Base-by-base conservation (phyloP, 2,113 vertebrate genomes). In the Calonectris borealis region DNA sequence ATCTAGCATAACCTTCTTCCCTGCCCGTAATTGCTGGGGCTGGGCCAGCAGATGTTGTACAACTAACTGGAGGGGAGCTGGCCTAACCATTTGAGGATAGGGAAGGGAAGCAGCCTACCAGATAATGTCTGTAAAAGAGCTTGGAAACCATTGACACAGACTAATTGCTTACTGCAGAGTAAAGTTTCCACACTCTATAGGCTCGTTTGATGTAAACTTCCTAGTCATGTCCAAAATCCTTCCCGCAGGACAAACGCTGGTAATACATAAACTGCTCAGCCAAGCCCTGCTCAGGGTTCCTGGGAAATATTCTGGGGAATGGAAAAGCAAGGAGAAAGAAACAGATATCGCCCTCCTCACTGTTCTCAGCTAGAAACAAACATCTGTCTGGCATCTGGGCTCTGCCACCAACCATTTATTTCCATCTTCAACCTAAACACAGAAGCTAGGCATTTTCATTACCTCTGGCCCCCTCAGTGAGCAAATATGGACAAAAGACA, bases 361-460 rank as follows among this genome's bases (percentile, higher is more conserved):
- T 77, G 40, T 77, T 76, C 86, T 72, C 32, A 2, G 55, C 46
- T 82, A 69, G 90, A 86, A 86, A 64, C 57, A 84, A 96, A 92
- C 66, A 95, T 81, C 90, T 96, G 87, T 34, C 89, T 83, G 75
- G 64, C 79, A 93, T 92, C 90, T 84, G 90, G 78, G 61, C 72
- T 81, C 82, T 91, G 88, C 71, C 80, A 73, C 68, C 64, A 78
- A 54, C 79, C 86, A 85, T 91, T 91, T 94, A 82, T 64, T 69
- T 40, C 51, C 62, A 78, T 29, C 85, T 82, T 86, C 71, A 68
- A 60, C 61, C 60, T 51, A 36, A 88, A 71, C 16, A 27, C 27
- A 82, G 60, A 69, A 94, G 36, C 36, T 51, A 76, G 31, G 84
- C 29, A 36, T 75, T 93, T 86, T 44, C 81, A 68, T 60, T 81